Evolutionary conservation across 2,797 vertebrate genomes (phyloP).

Genomic region (Peromyscus eremicus): DNA sequence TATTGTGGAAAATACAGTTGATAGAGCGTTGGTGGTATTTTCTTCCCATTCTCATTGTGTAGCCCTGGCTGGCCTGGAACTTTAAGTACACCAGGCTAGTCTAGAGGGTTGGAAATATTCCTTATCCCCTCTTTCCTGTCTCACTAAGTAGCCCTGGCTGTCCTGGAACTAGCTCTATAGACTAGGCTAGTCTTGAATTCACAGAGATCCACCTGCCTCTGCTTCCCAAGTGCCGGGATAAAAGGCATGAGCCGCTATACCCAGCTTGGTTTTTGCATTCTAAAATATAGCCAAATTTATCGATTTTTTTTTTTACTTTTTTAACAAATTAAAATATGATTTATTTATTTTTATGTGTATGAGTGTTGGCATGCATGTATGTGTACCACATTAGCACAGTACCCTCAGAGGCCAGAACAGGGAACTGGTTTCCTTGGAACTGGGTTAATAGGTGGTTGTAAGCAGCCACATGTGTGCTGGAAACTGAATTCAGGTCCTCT

Average conservation of each 20-base stretch:
- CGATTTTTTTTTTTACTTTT: not conserved
- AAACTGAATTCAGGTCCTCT: not conserved
- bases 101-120: not conserved
- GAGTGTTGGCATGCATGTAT: not conserved
- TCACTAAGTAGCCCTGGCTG: not conserved
- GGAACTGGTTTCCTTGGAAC: not conserved
- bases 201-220: not conserved
- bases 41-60: not conserved
- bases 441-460: not conserved
- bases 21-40: not conserved
- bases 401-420: not conserved
- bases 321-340: not conserved
- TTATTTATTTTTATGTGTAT: not conserved
- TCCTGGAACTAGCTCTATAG: not conserved
- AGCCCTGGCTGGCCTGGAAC: not conserved
- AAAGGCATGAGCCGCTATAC: not conserved
- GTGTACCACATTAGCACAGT: too few species aligned
- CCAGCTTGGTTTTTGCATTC: not conserved
- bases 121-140: too few species aligned
- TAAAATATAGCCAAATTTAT: not conserved
- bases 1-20: not conserved
- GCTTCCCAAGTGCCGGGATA: not conserved
- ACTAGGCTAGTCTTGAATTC: not conserved
- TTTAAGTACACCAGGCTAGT: not conserved
- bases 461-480: not conserved